Conservation (phyloP, 2,888 invertebrate species). For the Meta bourneti region DNA sequence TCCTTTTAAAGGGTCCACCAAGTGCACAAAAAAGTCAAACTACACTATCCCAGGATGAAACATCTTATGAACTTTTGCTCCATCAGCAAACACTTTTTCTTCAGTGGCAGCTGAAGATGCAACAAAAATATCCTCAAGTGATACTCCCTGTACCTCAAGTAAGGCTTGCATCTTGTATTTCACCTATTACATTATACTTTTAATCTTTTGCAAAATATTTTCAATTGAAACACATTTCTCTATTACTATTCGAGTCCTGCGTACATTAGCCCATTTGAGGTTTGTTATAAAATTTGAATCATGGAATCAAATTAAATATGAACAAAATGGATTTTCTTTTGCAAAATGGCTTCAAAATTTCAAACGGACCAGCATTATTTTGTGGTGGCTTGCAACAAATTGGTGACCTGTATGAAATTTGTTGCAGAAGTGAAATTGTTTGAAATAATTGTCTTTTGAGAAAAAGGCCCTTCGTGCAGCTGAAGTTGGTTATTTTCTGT, state of each 20-base stretch:
- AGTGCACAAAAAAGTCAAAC: conserved; percentile 87
- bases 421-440: too few species aligned
- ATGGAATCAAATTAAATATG: too few species aligned
- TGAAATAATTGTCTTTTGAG: too few species aligned
- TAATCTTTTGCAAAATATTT: background rate
- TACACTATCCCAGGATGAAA: conserved; percentile 84
- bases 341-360: too few species aligned
- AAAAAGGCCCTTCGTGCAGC: too few species aligned
- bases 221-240: background rate
- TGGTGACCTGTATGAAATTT: too few species aligned
- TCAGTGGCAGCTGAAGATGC: conserved; percentile 88
- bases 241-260: background rate
- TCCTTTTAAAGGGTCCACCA: conserved; percentile 87
- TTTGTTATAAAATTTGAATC: too few species aligned
- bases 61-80: conserved; percentile 93
- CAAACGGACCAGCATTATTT: too few species aligned
- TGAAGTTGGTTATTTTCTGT: too few species aligned
- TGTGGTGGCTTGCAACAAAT: too few species aligned
- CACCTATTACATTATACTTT: background rate
- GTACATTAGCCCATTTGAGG: too few species aligned
- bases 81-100: conserved; percentile 96
- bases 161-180: background rate
- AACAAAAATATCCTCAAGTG: conserved; percentile 86
- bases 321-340: too few species aligned
- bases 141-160: conserved; percentile 84